A percentile compares a stretch with the other conserved stretches of the same genome.
Conservation (phyloP, 2,113 vertebrate species). For the Xenus cinereus region DNA sequence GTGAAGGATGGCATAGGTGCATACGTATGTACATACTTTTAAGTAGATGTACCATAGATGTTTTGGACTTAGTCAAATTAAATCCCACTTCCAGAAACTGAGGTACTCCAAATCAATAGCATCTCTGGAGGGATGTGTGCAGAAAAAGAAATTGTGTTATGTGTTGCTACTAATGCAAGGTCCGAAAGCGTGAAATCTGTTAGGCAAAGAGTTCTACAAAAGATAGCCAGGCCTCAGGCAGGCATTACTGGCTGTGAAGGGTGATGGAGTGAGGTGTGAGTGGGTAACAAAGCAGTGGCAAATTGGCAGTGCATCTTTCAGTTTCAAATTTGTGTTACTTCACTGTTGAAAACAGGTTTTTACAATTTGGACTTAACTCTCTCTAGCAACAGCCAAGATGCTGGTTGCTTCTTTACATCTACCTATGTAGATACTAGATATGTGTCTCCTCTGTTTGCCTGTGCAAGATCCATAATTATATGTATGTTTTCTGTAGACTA, state of each 20-base stretch:
- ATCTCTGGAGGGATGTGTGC: neutral
- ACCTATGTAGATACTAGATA: neutral
- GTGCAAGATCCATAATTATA: neutral
- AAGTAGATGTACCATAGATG: neutral
- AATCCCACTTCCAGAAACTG: neutral
- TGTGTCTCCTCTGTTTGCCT: neutral
- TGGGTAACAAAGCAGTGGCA: neutral
- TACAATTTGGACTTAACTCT: neutral
- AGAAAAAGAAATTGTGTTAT: neutral
- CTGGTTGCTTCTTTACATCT: neutral
- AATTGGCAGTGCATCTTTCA: neutral
- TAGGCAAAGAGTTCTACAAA: neutral
- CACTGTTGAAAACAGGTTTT: neutral
- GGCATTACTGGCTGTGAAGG: neutral
- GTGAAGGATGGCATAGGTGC: fast-evolving
- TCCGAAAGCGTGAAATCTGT: neutral
- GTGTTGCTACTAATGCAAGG: neutral
- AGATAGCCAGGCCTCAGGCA: neutral
- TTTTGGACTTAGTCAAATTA: neutral
- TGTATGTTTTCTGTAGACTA: neutral
- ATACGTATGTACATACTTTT: neutral
- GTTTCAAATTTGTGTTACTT: neutral
- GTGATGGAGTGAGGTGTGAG: neutral
- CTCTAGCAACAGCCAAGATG: neutral
- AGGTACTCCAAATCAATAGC: neutral